Percentiles rank a stretch among this genome's conserved stretches.
Conservation (phyloP, 35 echinoderm and acorn worm genomes). For the Apostichopus parvimensis region DNA sequence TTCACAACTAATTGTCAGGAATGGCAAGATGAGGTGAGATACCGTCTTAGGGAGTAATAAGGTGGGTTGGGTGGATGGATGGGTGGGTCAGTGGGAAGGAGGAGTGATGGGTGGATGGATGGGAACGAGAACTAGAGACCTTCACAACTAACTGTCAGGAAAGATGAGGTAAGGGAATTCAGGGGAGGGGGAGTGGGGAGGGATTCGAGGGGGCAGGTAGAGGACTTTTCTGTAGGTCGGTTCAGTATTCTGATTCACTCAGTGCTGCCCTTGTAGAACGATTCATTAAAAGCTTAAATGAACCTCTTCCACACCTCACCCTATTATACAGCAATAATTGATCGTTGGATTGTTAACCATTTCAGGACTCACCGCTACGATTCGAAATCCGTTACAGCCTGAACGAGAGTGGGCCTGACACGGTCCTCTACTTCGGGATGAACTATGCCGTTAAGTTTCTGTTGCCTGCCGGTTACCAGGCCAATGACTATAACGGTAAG, state of each 20-base stretch:
- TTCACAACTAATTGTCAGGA: conserved; percentile 72
- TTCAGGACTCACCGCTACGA: conserved; percentile 60
- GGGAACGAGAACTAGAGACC: conserved; percentile 69
- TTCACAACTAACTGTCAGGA: conserved; percentile 66
- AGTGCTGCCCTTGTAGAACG: not conserved
- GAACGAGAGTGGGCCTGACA: conserved; percentile 65
- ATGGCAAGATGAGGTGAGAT: conserved; percentile 82
- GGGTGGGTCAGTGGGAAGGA: not conserved
- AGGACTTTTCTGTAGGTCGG: too few species aligned
- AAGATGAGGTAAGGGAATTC: conserved; percentile 61
- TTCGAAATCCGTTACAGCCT: conserved; percentile 87
- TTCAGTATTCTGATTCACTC: too few species aligned
- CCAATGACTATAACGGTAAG: conserved; percentile 74
- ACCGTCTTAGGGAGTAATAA: too few species aligned
- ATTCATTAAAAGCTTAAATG: too few species aligned
- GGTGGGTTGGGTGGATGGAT: too few species aligned
- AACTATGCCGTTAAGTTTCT: conserved; percentile 71
- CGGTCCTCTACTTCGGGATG: conserved; percentile 84
- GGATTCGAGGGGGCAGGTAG: not conserved
- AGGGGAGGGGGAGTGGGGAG: conserved; percentile 12
- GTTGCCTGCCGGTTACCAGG: conserved; percentile 77
- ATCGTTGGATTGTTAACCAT: not conserved
- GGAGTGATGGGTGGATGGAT: too few species aligned
- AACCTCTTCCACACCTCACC: too few species aligned
- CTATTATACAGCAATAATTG: too few species aligned